Conservation (phyloP, 1,140 invertebrate genomes). For the Whitmania pigra region DNA sequence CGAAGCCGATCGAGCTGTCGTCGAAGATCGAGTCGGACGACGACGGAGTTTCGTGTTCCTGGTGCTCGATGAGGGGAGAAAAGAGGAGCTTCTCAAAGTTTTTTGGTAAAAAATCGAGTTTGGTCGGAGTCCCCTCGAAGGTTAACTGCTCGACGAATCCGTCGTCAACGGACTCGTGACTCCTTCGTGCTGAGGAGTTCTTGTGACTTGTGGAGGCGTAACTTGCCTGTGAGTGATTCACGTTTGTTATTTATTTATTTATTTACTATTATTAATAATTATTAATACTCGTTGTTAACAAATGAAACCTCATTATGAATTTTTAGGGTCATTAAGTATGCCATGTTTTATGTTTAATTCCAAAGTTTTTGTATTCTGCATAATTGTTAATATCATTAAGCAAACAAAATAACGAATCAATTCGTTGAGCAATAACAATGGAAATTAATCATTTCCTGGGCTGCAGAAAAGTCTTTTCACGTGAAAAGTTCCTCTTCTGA, state of each 20-base stretch:
- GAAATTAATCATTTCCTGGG: not conserved
- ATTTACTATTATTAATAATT: not conserved
- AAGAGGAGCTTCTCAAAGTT: conserved; percentile 14
- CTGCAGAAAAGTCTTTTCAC: not conserved
- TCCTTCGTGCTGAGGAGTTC: not conserved
- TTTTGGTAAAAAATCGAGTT: not conserved
- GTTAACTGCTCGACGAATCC: conserved; percentile 5
- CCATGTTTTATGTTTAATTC: not conserved
- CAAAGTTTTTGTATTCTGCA: not conserved
- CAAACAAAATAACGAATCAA: not conserved
- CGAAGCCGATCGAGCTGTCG: not conserved
- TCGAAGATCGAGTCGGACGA: no score
- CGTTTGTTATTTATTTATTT: not conserved
- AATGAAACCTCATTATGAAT: not conserved
- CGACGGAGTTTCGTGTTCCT: not conserved
- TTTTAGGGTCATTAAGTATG: not conserved
- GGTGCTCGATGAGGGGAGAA: conserved; percentile 10
- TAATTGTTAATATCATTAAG: not conserved
- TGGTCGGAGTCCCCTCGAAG: no score
- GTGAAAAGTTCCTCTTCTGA: no score
- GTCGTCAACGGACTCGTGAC: conserved; percentile 6
- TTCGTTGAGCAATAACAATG: not conserved
- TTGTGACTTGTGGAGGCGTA: not conserved
- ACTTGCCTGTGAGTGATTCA: not conserved
- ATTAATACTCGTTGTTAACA: not conserved